These are phyloP conservation scores for Odontomachus brunneus DNA, from an alignment of 1,140 invertebrate species.

Conservation along the genomic window DNA sequence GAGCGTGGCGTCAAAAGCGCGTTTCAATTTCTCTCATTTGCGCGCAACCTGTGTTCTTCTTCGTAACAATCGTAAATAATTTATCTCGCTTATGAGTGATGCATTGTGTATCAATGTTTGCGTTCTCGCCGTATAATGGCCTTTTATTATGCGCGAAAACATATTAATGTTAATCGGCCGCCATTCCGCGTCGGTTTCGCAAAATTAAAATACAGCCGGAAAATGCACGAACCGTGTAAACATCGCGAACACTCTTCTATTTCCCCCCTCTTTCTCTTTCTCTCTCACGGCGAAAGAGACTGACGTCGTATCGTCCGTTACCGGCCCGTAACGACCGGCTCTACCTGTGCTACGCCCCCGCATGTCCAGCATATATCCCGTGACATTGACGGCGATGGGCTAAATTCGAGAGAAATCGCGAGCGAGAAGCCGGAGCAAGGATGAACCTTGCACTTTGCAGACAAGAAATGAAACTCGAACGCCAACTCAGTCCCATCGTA, in stretches of 20 bases:
- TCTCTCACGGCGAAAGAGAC: no score
- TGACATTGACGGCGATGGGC: slow-evolving; percentile 12
- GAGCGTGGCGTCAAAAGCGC: not conserved
- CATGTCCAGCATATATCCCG: not conserved
- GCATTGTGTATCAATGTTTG: not conserved
- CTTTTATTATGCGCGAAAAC: no score
- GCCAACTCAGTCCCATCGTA: slow-evolving; percentile 27
- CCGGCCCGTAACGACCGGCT: not conserved
- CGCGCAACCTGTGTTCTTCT: not conserved
- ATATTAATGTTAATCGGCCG: not conserved
- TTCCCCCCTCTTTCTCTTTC: no score
- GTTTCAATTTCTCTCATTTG: slow-evolving; percentile 7
- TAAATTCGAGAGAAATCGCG: slow-evolving; percentile 30
- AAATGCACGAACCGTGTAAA: not conserved
- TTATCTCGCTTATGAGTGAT: slow-evolving; percentile 6
- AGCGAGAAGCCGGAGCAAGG: not conserved
- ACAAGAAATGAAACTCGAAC: slow-evolving; percentile 25
- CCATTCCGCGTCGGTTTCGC: not conserved
- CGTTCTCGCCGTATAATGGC: no score
- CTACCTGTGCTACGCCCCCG: not conserved
- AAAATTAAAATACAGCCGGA: not conserved
- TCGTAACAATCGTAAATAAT: slow-evolving; percentile 32
- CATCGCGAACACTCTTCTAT: not conserved
- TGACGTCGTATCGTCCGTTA: not conserved
- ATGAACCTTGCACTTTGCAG: slow-evolving; percentile 37